Evolutionary conservation across 2,888 invertebrate species (phyloP).

Genomic region (Hesperia comma): DNA sequence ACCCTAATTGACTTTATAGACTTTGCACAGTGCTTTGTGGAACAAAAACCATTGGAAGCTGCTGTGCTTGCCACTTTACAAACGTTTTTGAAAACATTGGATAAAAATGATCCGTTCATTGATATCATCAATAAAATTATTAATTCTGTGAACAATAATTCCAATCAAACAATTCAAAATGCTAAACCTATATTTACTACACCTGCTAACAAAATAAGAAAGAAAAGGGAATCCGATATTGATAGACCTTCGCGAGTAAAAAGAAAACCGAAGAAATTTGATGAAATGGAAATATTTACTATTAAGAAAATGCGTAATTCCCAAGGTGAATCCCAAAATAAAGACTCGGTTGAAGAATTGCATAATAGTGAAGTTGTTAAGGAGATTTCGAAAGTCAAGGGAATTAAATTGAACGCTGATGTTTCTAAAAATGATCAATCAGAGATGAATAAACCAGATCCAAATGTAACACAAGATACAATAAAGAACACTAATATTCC

Average conservation of each 20-base stretch:
- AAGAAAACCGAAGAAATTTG: constrained; percentile 74
- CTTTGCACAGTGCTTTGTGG: constrained; percentile 27
- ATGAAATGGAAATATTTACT: constrained; percentile 55
- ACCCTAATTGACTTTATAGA: constrained; percentile 51
- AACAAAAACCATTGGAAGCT: constrained; percentile 27
- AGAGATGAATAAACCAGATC: background rate
- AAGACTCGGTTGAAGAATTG: constrained; percentile 6
- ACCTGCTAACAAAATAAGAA: constrained; percentile 58
- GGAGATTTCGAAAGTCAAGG: background rate
- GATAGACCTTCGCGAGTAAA: constrained; percentile 68
- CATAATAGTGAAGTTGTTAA: background rate
- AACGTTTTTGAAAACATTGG: constrained; percentile 39
- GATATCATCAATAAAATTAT: background rate
- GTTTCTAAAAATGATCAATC: constrained; percentile 1
- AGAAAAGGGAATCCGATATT: constrained; percentile 62
- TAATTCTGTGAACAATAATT: background rate
- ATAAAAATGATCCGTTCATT: constrained; percentile 19
- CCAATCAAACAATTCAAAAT: constrained; percentile 20
- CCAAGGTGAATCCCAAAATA: constrained; percentile 42
- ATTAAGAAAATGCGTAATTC: constrained; percentile 56
- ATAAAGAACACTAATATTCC: background rate
- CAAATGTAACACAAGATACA: background rate
- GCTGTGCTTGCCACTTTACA: constrained; percentile 45
- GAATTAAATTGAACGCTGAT: background rate
- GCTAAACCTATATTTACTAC: constrained; percentile 53